These are phyloP conservation scores for Hydrochoerus hydrochaeris DNA, from an alignment of 2,113 vertebrate species.

Conservation along the genomic window DNA sequence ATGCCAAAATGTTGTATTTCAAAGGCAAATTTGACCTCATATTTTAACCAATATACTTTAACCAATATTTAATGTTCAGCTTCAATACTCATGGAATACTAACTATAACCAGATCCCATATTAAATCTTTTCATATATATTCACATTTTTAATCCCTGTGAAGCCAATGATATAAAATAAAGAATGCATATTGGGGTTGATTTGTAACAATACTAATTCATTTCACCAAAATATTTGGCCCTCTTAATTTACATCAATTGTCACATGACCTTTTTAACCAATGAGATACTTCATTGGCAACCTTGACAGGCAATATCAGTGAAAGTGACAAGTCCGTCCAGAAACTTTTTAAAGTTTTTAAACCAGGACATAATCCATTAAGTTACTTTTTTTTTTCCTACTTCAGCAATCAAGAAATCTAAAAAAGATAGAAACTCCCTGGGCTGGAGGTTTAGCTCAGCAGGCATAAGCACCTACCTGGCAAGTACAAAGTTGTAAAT, in stretches of 20 bases:
- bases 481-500: too few relatives aligned
- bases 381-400: neutral
- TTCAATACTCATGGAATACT: constrained; percentile 22
- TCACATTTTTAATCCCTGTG: constrained; percentile 8
- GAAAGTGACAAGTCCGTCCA: neutral
- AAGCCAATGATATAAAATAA: constrained; percentile 1
- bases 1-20: neutral
- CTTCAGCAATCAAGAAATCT: neutral
- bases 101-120: constrained; percentile 9
- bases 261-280: constrained; percentile 32
- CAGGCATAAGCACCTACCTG: too few relatives aligned
- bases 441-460: too few relatives aligned
- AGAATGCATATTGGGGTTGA: neutral
- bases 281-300: neutral
- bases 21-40: constrained; percentile 4
- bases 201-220: constrained; percentile 26
- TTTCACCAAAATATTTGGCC: neutral
- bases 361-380: neutral
- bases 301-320: neutral
- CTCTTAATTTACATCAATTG: constrained; percentile 40
- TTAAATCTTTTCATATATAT: constrained; percentile 51
- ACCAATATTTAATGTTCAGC: constrained; percentile 39
- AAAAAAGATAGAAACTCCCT: neutral
- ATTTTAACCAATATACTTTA: neutral
- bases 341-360: too few relatives aligned